Percentiles rank a stretch among this genome's conserved stretches.
These are phyloP conservation scores for Athene noctua DNA, from an alignment of 2,113 vertebrate species.

Conservation along the genomic window DNA sequence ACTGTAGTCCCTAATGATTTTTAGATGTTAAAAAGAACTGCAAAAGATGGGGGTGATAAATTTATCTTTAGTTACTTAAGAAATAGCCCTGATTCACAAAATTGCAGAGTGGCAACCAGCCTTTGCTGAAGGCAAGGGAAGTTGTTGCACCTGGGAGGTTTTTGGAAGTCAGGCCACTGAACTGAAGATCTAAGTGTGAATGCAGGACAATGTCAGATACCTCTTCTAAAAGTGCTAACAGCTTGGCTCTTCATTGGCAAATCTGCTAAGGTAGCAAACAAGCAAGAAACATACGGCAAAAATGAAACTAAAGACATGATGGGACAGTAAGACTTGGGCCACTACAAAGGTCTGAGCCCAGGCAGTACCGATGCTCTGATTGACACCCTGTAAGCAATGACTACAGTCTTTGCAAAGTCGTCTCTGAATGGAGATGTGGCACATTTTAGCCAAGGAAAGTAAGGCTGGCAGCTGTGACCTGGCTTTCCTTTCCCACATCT, in stretches of 20 bases:
- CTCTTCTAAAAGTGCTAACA: neutral
- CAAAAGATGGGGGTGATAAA: neutral
- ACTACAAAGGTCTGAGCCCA: neutral
- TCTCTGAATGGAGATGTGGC: neutral
- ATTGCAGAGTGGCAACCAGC: neutral
- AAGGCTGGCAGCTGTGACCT: neutral
- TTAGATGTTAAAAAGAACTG: neutral
- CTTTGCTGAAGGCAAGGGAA: neutral
- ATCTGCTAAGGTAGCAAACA: neutral
- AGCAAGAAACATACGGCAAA: neutral
- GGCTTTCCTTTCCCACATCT: neutral
- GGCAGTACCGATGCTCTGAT: neutral
- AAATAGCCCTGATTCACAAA: neutral
- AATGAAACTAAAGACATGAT: neutral
- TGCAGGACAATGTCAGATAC: neutral
- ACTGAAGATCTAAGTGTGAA: neutral
- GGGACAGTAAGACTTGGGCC: neutral
- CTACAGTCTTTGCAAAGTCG: neutral
- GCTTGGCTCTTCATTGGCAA: neutral
- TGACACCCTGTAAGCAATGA: neutral
- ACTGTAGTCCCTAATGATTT: neutral
- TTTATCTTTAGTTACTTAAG: neutral
- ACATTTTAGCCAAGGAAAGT: neutral
- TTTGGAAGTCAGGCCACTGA: neutral
- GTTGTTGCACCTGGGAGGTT: neutral